Evolutionary conservation across 2,797 vertebrate species (phyloP).

Genomic region (Enteromius argenteus): DNA sequence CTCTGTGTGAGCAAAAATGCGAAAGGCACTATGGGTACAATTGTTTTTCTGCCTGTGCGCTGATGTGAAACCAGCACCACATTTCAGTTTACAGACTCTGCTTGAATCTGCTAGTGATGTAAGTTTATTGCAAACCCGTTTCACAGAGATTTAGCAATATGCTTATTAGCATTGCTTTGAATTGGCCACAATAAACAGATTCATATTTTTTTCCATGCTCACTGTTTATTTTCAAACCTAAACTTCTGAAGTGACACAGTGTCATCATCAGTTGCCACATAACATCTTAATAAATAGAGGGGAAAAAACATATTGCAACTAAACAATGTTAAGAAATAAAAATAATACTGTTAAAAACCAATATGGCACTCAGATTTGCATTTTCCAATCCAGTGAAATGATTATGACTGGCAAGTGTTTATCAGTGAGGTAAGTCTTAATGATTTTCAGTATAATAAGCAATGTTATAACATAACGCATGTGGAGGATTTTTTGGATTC

Average conservation of each 20-base stretch:
- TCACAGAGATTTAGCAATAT: background rate
- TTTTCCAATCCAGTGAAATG: background rate
- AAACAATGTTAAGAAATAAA: background rate
- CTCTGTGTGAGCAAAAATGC: background rate
- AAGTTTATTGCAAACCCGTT: background rate
- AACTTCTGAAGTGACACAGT: background rate
- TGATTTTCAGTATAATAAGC: background rate
- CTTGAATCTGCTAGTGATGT: background rate
- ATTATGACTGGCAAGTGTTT: background rate
- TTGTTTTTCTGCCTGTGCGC: background rate
- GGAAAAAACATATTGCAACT: background rate
- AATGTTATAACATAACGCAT: slow-evolving; percentile 63
- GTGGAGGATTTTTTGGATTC: slow-evolving; percentile 67
- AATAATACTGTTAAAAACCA: slow-evolving; percentile 23
- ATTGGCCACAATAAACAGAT: background rate
- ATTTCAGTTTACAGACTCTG: background rate
- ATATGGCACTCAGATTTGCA: background rate
- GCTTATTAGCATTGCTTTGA: background rate
- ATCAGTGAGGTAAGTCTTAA: background rate
- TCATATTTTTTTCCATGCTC: background rate
- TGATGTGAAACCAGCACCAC: background rate
- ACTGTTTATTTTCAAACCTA: background rate
- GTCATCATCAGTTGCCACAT: background rate
- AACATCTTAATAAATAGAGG: background rate
- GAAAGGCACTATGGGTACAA: background rate